phyloP scores from a whole-genome alignment of 2,888 invertebrate species.

The Athetis lepigone region DNA sequence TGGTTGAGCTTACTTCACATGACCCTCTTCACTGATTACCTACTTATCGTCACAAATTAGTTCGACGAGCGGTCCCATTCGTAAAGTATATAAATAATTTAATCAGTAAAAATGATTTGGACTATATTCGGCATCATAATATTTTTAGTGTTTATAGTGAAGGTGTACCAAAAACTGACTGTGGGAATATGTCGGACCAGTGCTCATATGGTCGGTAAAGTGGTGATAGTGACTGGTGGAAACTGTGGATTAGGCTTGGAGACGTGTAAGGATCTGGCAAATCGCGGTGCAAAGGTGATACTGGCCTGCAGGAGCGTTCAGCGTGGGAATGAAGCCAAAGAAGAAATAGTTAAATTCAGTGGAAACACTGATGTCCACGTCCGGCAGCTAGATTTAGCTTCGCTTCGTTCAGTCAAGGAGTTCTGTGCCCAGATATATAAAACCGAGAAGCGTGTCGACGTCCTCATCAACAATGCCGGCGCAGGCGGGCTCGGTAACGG shows the following conservation, averaged over 20 bases:
- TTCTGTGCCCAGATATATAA: slow-evolving; percentile 90
- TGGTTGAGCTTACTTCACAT: slow-evolving; percentile 61
- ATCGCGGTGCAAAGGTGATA: slow-evolving; percentile 87
- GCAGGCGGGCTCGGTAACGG: slow-evolving; percentile 85
- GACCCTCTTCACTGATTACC: slow-evolving; percentile 54
- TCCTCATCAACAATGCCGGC: slow-evolving; percentile 92
- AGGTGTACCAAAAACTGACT: slow-evolving; percentile 84
- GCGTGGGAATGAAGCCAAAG: slow-evolving; percentile 79
- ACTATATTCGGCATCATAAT: slow-evolving; percentile 64
- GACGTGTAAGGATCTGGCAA: slow-evolving; percentile 88
- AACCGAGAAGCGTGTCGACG: slow-evolving; percentile 87
- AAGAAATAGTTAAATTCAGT: slow-evolving; percentile 80
- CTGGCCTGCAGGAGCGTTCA: slow-evolving; percentile 86
- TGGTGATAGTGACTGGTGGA: slow-evolving; percentile 85
- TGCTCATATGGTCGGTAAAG: slow-evolving; percentile 87
- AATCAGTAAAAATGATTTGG: slow-evolving; percentile 70
- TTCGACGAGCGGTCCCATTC: slow-evolving; percentile 34
- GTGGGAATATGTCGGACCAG: slow-evolving; percentile 83
- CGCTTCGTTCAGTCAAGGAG: slow-evolving; percentile 86
- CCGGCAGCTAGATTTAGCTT: slow-evolving; percentile 83
- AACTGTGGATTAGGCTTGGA: slow-evolving; percentile 89
- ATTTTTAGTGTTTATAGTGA: slow-evolving; percentile 71
- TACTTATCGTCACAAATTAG: slow-evolving; percentile 45
- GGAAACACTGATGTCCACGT: slow-evolving; percentile 81
- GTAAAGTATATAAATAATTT: slow-evolving; percentile 33